A percentile compares a stretch with the other conserved stretches of the same genome.
These are phyloP conservation scores for Chalcis sispes DNA, from an alignment of 2,888 invertebrate species.

Conservation along the genomic window DNA sequence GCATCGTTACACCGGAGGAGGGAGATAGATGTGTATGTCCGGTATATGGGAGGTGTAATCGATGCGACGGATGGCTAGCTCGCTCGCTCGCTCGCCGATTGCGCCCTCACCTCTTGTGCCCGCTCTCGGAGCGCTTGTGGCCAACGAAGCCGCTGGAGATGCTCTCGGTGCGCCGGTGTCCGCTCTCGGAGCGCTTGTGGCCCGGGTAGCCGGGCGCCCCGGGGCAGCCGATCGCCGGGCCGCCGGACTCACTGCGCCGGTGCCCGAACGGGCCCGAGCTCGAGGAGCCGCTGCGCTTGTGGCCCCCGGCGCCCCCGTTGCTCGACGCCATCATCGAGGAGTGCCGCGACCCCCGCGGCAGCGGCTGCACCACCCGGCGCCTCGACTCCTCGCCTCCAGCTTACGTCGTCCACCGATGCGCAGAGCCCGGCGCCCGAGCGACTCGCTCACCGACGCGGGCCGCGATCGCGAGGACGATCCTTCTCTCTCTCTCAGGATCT, in stretches of 20 bases:
- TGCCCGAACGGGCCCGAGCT: conserved; percentile 64
- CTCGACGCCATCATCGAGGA: conserved; percentile 35
- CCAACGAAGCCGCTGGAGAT: conserved; percentile 70
- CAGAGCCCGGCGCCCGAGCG: background rate
- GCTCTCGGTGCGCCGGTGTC: conserved; percentile 67
- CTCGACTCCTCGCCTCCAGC: background rate
- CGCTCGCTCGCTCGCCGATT: too few species aligned
- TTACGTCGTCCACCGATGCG: background rate
- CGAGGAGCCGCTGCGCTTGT: conserved; percentile 34
- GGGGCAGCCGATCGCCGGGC: conserved; percentile 63
- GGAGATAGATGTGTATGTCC: too few species aligned
- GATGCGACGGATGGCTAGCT: too few species aligned
- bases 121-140: conserved; percentile 73
- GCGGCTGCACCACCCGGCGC: background rate
- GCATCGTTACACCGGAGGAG: too few species aligned
- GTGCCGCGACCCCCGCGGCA: background rate
- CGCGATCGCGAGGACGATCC: too few species aligned
- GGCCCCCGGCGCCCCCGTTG: background rate
- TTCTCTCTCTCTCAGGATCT: too few species aligned
- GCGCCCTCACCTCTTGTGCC: conserved; percentile 73
- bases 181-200: conserved; percentile 67
- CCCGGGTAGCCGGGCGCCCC: conserved; percentile 63
- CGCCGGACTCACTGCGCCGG: conserved; percentile 70
- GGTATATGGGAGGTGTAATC: too few species aligned
- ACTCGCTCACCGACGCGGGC: background rate